Base-by-base conservation (phyloP, 2,797 vertebrate genomes). In the Erithacus rubecula region DNA sequence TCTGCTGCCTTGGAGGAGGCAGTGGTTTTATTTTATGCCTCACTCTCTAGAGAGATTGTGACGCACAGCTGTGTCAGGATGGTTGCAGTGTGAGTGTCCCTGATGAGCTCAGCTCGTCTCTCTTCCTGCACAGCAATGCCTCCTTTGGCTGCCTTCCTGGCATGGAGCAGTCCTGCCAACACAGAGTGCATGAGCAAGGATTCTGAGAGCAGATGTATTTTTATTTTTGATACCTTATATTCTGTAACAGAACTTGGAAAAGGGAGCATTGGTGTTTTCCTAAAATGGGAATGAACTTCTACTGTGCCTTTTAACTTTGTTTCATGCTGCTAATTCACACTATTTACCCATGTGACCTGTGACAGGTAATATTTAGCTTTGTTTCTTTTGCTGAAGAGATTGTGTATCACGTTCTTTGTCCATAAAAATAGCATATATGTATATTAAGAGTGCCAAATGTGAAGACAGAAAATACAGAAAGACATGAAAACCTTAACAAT, bases 11-110 rank as follows among this genome's bases (percentile, higher is more conserved):
- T 2, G 2, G 83, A 94, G 56, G 34, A 92, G 47, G 78, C 60
- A 95, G 60, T 1, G 18, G 30, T 39, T 77, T 93, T 87, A n/a
- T 84, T 90, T 94, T 93, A 58, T 92, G 68, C 81, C 79, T 74
- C 1, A 0, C 14, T 82, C 81, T 67, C 92, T 46, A 11, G 92
- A 71, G 92, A 36, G 85, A 68, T 85, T 12, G 5, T 6, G 49
- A 74, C n/a, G 41, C 64, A 58, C 26, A 32, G 27, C 77, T 84
- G n/a, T 26, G 32, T n/a, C 2, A 22, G 1, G 1, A 5, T 43
- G 71, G 44, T 15, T 87, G 75, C 26, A 68, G 49, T 84, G 64
- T 80, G 85, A 92, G 56, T 49, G 68, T 75, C 76, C 78, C 53
- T 17, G 3, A 6, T 11, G 27, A 44, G 78, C 56, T 37, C 64